Base-by-base conservation (phyloP, 2,113 vertebrate species). In the Hiodon alosoides region DNA sequence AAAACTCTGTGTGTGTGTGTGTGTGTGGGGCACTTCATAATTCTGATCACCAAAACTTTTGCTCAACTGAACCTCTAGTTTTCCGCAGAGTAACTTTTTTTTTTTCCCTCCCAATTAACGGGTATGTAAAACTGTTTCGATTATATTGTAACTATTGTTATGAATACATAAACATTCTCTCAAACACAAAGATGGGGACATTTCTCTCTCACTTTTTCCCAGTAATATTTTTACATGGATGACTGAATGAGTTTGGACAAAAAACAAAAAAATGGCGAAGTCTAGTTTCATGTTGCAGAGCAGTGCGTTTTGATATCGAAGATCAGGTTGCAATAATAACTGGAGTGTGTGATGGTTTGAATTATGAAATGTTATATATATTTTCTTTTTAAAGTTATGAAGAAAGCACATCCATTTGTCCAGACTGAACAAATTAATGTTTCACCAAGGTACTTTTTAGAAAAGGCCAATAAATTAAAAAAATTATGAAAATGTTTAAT, bases 341-440 rank as follows among this genome's bases (percentile, higher is more conserved):
- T 31, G n/a, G 81, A 79, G 81, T 67, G 74, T 79, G 78, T 58
- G 73, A 75, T 76, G 68, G 78, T 64, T 70, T 74, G 77, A 79
- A 83, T 80, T 76, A 10, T 65, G 68, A 73, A 79, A 58, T 57
- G 76, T 80, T 77, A 46, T 76, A 58, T 68, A 73, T 11, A 53
- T 61, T 73, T 61, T 62, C 47, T 69, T 70, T 78, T 79, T 31
- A 31, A 31, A 31, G 31, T 31, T 31, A 31, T 31, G 31, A 31
- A 64, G 76, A 83, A 90, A 89, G 89, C 86, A 90, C 87, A 88
- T 85, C 77, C 78, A 79, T 88, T 90, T 89, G 80, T 90, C 31
- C 31, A 66, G 79, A 78, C 84, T 84, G 85, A 54, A 54, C 11
- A 17, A 5, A 31, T 31, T 31, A 31, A 31, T 31, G 1, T 31